Evolutionary conservation across 2,888 invertebrate species (phyloP), one percentile per base, ranked within the genome.

Genomic region (Nycteola revayana): DNA sequence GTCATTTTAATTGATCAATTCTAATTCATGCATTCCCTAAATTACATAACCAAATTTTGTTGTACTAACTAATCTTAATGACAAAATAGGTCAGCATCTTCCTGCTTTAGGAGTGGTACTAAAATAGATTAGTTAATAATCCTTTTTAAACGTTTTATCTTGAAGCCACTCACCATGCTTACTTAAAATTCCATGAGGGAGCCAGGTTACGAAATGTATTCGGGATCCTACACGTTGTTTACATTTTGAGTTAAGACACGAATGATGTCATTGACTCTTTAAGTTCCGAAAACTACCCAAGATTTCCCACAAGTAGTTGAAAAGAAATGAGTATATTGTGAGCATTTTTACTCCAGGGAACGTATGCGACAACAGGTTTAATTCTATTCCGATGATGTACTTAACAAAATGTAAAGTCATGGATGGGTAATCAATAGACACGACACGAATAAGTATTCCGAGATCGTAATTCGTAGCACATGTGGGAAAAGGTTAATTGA

Each of bases 191-290:
- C 51, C 41, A 37, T 32, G 48, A 51, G 49, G 49, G 54, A 54
- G 44, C 53, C 37, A 42, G n/a, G 43, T 66, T 66, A 63, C 60
- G 52, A 46, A 63, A 70, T 57, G 36, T 49, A 46, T 56, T 49
- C 38, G 38, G 33, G 38, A 38, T 38, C 42, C 36, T 52, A 48
- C 32, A 35, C 49, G 42, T 53, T 62, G 59, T 71, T 71, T 67
- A 66, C 58, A 50, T 54, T 60, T 49, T 37, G 40, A 60, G 52
- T 60, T 61, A 55, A 55, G 44, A 58, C 47, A 44, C 45, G 47
- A 34, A 43, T 42, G 36, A 55, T 58, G 66, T 66, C 65, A 54
- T 60, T 68, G 63, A 69, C 67, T 66, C 51, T 51, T 47, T 38
- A 54, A 47, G 47, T 49, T 50, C 42, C 32, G 37, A 46, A 49